Base-by-base conservation (phyloP, 64 coral and sea anemone species). In the Porites lutea region DNA sequence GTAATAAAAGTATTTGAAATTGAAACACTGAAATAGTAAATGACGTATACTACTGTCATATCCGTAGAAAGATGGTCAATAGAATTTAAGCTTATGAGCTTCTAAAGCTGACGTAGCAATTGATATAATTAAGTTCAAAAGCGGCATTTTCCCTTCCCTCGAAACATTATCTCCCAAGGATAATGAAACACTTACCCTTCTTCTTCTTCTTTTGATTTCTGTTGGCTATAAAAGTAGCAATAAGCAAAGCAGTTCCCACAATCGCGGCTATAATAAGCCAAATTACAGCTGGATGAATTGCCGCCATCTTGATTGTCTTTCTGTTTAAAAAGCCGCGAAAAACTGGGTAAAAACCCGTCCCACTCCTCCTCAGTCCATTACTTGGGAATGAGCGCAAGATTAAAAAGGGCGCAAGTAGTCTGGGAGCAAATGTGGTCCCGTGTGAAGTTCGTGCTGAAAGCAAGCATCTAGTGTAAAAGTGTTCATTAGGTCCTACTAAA, bases 401-500 rank as follows among this genome's bases (percentile, higher is more conserved):
- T n/a, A n/a, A n/a, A n/a, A n/a, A n/a, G n/a, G n/a, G n/a, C n/a
- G n/a, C n/a, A n/a, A n/a, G n/a, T 84, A 84, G 88, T 90, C 61
- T 53, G 88, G 88, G 77, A 90, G 75, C 88, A 90, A 69, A 81
- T 90, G 88, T 90, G 43, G 79, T 91, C 89, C 77, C 54, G 89
- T 91, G 89, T 53, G 68, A 83, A 91, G 50, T 84, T 91, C 59
- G 68, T 91, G 89, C 67, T 82, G 69, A 91, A 84, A 91, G 57
- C 89, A 84, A 75, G 67, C 67, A 45, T 54, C 79, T 71, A 52
- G 79, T 84, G 78, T 91, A 85, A 23, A 82, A 84, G 71, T 91
- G 68, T 84, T 91, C 79, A 52, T 84, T 84, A 59, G 89, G 54
- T 7, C 79, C 89, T 84, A 84, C 14, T 91, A 75, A 82, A 81